These are phyloP conservation scores for Synergus gifuensis DNA, from an alignment of 2,888 invertebrate species.

Conservation along the genomic window DNA sequence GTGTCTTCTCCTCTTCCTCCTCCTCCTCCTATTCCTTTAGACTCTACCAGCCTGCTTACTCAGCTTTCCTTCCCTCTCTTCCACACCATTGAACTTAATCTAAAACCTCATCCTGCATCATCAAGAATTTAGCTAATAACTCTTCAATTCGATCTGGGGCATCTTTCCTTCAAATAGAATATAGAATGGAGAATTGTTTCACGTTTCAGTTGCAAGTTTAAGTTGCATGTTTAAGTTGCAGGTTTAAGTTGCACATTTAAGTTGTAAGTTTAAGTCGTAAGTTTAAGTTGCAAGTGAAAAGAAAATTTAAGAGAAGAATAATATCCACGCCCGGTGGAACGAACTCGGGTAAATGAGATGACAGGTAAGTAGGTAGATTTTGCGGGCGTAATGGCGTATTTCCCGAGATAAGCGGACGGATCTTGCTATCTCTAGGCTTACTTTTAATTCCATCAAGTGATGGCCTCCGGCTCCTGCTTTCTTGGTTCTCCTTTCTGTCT, in stretches of 20 bases:
- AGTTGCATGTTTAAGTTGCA: not conserved
- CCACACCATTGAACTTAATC: slow-evolving; percentile 72
- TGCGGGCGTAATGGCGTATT: slow-evolving; percentile 64
- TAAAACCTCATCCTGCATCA: slow-evolving; percentile 9
- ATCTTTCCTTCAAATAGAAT: not conserved
- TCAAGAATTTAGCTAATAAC: slow-evolving; percentile 15
- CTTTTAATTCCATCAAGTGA: slow-evolving; percentile 73
- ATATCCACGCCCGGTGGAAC: slow-evolving; percentile 47
- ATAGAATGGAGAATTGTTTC: no score
- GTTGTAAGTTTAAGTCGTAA: no score
- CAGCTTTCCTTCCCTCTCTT: slow-evolving; percentile 66
- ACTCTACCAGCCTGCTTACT: slow-evolving; percentile 55
- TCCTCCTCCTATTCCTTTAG: slow-evolving; percentile 54
- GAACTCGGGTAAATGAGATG: slow-evolving; percentile 53
- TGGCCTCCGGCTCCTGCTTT: slow-evolving; percentile 59
- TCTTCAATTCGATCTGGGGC: not conserved
- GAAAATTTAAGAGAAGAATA: not conserved
- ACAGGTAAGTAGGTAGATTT: slow-evolving; percentile 61
- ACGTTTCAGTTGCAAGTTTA: not conserved
- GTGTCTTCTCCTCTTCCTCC: slow-evolving; percentile 56
- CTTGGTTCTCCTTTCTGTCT: slow-evolving; percentile 48
- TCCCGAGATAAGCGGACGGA: slow-evolving; percentile 69
- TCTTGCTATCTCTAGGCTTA: slow-evolving; percentile 70
- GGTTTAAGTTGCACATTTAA: not conserved
- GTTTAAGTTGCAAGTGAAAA: not conserved